Evolutionary conservation across 2,113 vertebrate species (phyloP), one percentile per base, ranked within the genome.

Genomic region (Tursiops truncatus): DNA sequence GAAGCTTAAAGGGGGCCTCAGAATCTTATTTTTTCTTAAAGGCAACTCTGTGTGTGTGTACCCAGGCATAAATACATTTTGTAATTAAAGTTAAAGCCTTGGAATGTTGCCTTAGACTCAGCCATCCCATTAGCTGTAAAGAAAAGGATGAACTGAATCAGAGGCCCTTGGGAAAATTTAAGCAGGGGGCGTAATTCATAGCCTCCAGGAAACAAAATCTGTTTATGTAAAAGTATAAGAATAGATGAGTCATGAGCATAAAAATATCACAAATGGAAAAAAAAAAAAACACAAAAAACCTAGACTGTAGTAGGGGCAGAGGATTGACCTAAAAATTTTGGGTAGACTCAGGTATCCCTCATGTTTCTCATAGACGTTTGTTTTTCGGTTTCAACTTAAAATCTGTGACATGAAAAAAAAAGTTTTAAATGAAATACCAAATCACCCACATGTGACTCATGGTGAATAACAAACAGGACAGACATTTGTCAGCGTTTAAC

Each of bases 191-290:
- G 70, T 71, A 80, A 80, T 93, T 94, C 50, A 33, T 83, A 65
- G 65, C 53, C 33, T 93, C 28, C 2, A 14, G 67, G 44, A 76
- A 31, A 67, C 58, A 67, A 87, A 96, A 86, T 85, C 36, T 89
- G n/a, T 77, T 95, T 96, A 85, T 74, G 12, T 65, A 6, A 36
- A 94, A 81, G 15, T 81, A 2, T 77, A 76, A 89, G 44, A 94
- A 77, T 65, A 10, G 33, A 74, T 13, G 28, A 80, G n/a, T 88
- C 41, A 83, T 41, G 36, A 77, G 33, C 41, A 26, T 88, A 92
- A 87, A 95, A 93, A 89, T 88, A 62, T 71, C 76, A 94, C 60
- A 73, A 14, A 53, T 67, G 3, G 25, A 44, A 77, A 86, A 92
- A 71, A 70, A 56, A 91, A 17, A 2, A 1, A 1, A 3, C 20